Evolutionary conservation across 2,797 vertebrate genomes (phyloP).

Genomic region (Podarcis lilfordi): DNA sequence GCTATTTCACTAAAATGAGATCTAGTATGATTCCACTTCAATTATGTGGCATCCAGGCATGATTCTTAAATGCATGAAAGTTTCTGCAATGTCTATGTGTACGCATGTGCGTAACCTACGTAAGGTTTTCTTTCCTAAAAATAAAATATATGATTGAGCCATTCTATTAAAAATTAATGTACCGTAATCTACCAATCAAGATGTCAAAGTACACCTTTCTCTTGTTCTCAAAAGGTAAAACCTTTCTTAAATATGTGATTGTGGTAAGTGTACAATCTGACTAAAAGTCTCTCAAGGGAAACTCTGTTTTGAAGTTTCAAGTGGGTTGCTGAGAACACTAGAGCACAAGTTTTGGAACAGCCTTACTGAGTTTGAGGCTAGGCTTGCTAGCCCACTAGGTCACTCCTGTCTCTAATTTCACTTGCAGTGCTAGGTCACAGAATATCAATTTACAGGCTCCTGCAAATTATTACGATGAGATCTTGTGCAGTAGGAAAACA

Average conservation of each 20-base stretch:
- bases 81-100: slow-evolving; percentile 27
- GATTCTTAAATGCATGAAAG: slow-evolving; percentile 48
- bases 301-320: slow-evolving; percentile 27
- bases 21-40: slow-evolving; percentile 65
- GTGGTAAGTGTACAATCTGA: neutral
- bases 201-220: neutral
- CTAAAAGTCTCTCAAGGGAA: slow-evolving; percentile 23
- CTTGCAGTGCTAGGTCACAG: slow-evolving; percentile 18
- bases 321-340: slow-evolving; percentile 24
- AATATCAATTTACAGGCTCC: neutral
- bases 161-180: neutral
- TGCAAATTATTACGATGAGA: neutral
- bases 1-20: slow-evolving; percentile 61
- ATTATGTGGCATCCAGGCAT: slow-evolving; percentile 51
- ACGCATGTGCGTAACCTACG: slow-evolving; percentile 12
- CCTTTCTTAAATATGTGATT: neutral
- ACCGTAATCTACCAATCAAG: neutral
- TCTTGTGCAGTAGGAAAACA: neutral
- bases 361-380: neutral
- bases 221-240: neutral
- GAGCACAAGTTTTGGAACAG: neutral
- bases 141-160: neutral
- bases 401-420: slow-evolving; percentile 35
- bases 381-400: neutral
- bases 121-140: slow-evolving; percentile 35